Evolutionary conservation across 2,113 vertebrate genomes (phyloP).

Genomic region (Vireo altiloquus): DNA sequence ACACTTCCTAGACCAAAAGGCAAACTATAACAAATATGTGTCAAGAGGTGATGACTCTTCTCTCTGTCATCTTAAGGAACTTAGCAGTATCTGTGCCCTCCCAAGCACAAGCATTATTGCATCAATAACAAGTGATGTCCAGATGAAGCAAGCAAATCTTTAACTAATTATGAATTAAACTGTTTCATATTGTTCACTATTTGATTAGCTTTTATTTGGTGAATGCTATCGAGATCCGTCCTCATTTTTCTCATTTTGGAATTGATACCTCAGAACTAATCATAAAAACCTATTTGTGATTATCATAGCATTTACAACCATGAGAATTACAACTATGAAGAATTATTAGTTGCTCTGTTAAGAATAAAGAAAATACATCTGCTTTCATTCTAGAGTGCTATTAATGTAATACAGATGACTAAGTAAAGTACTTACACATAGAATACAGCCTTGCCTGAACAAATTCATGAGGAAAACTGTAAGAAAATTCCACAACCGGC

Average conservation of each 20-base stretch:
- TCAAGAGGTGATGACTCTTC: slow-evolving; percentile 47
- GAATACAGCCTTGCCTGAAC: not conserved
- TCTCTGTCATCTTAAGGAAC: slow-evolving; percentile 7
- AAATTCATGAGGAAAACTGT: not conserved
- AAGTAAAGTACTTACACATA: not conserved
- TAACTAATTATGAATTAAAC: slow-evolving; percentile 15
- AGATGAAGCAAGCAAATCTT: slow-evolving; percentile 2
- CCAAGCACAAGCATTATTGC: not conserved
- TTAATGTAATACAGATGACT: not conserved
- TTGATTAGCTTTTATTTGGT: not conserved
- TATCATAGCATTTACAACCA: not conserved
- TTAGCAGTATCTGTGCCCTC: not conserved
- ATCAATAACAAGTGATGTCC: not conserved
- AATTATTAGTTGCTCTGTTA: not conserved
- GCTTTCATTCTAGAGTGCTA: not conserved
- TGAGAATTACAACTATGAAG: not conserved
- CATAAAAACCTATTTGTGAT: not conserved
- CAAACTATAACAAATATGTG: slow-evolving; percentile 58
- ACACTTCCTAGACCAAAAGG: slow-evolving; percentile 23
- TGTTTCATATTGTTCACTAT: not conserved
- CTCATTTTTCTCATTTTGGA: not conserved
- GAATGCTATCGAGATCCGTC: not conserved
- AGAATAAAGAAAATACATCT: not conserved
- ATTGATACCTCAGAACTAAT: not conserved
- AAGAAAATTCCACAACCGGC: not conserved